These are phyloP conservation scores for Pionites leucogaster DNA, from an alignment of 2,113 vertebrate genomes.

Conservation along the genomic window DNA sequence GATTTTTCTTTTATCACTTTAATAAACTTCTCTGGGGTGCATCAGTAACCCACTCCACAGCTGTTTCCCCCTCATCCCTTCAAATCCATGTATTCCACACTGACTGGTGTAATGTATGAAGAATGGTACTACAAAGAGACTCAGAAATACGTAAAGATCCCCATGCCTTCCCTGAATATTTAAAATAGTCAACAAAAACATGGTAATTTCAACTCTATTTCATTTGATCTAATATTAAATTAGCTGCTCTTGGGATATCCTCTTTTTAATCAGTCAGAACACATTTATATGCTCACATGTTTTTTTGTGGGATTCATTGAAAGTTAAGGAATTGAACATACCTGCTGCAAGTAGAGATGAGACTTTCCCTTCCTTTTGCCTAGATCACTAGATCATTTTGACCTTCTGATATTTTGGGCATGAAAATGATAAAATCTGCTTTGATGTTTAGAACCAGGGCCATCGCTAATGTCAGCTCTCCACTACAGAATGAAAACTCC, in stretches of 20 bases:
- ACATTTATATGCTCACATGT: slow-evolving; percentile 8
- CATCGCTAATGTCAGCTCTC: background rate
- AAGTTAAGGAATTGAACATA: slow-evolving; percentile 50
- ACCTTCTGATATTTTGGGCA: slow-evolving; percentile 6
- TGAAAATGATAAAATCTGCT: background rate
- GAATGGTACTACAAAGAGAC: slow-evolving; percentile 65
- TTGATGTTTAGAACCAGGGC: background rate
- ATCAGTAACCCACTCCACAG: slow-evolving; percentile 27
- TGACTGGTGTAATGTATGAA: slow-evolving; percentile 37
- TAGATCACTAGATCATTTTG: background rate
- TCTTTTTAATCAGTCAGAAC: slow-evolving; percentile 48
- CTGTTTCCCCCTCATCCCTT: background rate
- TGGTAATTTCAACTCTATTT: slow-evolving; percentile 56
- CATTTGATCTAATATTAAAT: slow-evolving; percentile 73
- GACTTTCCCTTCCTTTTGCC: background rate
- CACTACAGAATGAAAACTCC: background rate
- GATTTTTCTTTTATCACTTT: slow-evolving; percentile 51
- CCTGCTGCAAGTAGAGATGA: slow-evolving; percentile 32
- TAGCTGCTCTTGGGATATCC: slow-evolving; percentile 50
- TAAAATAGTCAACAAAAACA: slow-evolving; percentile 68
- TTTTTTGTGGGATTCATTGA: slow-evolving; percentile 42
- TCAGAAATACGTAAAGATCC: slow-evolving; percentile 48
- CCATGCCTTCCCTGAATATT: slow-evolving; percentile 56
- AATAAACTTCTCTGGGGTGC: slow-evolving; percentile 47
- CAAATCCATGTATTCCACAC: slow-evolving; percentile 49